Evolutionary conservation across 2,113 vertebrate species (phyloP).

Genomic region (Rhea pennata): DNA sequence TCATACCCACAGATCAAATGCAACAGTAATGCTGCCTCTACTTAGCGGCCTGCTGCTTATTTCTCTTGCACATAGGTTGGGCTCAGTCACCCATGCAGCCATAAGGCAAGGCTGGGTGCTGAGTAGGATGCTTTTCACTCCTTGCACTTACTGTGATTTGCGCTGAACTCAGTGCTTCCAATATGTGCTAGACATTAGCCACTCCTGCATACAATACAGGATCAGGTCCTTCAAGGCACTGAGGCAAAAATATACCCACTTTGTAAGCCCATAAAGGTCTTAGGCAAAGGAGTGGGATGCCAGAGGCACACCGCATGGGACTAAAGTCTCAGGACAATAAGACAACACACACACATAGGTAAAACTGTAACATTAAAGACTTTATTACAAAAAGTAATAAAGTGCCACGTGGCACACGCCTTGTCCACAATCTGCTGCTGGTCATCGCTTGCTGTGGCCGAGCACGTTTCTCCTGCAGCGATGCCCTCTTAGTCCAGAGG

Average conservation of each 20-base stretch:
- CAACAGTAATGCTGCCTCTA: not conserved
- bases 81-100: not conserved
- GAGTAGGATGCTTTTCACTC: not conserved
- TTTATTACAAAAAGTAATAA: conserved; percentile 17
- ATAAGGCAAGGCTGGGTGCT: not conserved
- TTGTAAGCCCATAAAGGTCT: not conserved
- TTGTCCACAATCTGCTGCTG: not conserved
- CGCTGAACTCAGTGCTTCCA: not conserved
- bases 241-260: not conserved
- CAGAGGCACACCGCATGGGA: accelerated
- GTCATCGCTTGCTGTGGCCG: not conserved
- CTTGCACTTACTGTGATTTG: not conserved
- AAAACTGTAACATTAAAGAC: not conserved
- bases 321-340: not conserved
- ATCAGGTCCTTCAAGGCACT: not conserved
- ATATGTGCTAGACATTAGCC: not conserved
- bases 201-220: not conserved
- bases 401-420: not conserved
- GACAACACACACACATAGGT: not conserved
- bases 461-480: not conserved
- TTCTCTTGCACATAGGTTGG: not conserved
- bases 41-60: not conserved
- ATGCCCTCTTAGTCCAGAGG: not conserved
- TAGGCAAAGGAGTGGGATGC: not conserved
- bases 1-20: not conserved